Base-by-base conservation (phyloP, 2,797 vertebrate genomes). In the Pagetopsis macropterus region DNA sequence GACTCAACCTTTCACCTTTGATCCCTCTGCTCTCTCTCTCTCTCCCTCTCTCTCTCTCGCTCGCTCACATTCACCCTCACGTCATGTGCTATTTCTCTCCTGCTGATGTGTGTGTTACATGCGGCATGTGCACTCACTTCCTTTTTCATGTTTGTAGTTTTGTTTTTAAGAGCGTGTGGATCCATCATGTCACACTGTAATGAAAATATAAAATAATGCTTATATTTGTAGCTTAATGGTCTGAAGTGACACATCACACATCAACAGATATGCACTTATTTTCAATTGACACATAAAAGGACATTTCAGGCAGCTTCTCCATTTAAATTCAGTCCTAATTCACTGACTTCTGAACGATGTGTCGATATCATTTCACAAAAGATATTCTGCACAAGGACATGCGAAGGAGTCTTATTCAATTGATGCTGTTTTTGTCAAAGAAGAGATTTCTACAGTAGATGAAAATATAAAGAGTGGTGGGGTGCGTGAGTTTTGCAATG, bases 1-100 rank as follows among this genome's bases (percentile, higher is more conserved):
- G 73, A 82, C 77, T 87, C 76, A 46, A 89, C 89, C 88, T 88
- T 80, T 88, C 49, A 85, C 88, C 87, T 86, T 62, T 84, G 84
- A 76, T 62, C 76, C 55, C 23, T 64, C 46, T 43, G 11, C 49
- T 50, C 57, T 46, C 31, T 27, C 44, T 6, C 44, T 10, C 7
- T 1, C 41, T 1, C 41, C 10, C 1, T 1, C 43, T 12, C 43
- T 19, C 58, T 40, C 41, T 9, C 75, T 33, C 48, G 17, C 75
- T 33, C 48, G 17, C 61, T 49, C 65, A 43, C 66, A 43, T 62
- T 45, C 55, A 57, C 44, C 75, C 75, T 67, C 69, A 46, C 6
- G 15, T 84, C 76, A 72, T 58, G 31, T 64, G 44, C 70, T 57
- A 54, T 68, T 80, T 65, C 31, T 19, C 64, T 61, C 46, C 66